Percentiles rank a stretch among this genome's conserved stretches.
These are phyloP conservation scores for Tupaia chinensis DNA, from an alignment of 2,113 vertebrate species.

Conservation along the genomic window DNA sequence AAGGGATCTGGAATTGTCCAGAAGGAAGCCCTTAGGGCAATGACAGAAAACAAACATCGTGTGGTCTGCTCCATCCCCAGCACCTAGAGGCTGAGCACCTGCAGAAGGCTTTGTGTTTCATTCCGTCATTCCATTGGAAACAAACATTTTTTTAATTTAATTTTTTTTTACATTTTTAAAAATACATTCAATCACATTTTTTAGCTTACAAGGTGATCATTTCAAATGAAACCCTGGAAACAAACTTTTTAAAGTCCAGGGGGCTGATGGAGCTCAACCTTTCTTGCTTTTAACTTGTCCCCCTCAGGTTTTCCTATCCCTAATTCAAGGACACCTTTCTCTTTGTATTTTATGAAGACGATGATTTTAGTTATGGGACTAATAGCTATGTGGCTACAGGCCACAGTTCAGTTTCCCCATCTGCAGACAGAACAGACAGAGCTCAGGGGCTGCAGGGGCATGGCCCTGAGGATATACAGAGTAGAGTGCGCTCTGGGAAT, in stretches of 20 bases:
- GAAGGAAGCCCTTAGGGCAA: not conserved
- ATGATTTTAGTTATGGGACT: not conserved
- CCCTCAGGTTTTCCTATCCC: not conserved
- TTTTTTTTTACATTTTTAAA: no score
- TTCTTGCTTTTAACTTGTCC: not conserved
- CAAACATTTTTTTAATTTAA: not conserved
- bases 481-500: not conserved
- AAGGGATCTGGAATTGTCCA: not conserved
- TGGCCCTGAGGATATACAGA: fast-evolving
- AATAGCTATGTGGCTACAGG: fast-evolving
- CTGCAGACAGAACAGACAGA: not conserved
- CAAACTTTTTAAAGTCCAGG: not conserved
- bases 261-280: not conserved
- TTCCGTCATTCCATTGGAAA: not conserved
- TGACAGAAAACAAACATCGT: fast-evolving
- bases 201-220: no score
- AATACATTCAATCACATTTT: no score
- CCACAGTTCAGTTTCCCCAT: not conserved
- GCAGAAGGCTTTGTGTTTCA: fast-evolving
- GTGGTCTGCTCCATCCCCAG: no score
- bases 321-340: not conserved
- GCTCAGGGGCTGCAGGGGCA: not conserved
- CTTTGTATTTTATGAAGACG: not conserved
- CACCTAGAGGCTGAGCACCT: not conserved
- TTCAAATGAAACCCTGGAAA: no score